Percentiles rank a stretch among this genome's conserved stretches.
Conservation (phyloP, 2,797 vertebrate genomes). For the Sebastes trivittatus region DNA sequence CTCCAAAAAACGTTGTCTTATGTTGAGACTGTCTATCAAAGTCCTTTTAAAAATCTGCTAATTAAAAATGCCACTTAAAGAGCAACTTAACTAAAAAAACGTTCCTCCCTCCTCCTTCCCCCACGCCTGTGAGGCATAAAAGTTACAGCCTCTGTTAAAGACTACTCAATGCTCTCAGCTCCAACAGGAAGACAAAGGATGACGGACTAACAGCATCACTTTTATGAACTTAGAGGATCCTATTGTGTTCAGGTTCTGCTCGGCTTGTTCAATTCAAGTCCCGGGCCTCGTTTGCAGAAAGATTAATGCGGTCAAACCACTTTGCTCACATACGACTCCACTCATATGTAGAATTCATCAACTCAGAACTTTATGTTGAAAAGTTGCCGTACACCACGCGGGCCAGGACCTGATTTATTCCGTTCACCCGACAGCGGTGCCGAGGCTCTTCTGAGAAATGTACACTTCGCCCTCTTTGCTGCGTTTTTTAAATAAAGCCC, state of each 20-base stretch:
- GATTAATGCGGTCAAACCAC: not conserved
- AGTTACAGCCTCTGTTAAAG: not conserved
- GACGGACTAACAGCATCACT: not conserved
- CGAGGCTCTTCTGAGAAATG: not conserved
- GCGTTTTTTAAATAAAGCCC: slow-evolving; percentile 8
- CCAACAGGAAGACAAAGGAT: not conserved
- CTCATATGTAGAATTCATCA: not conserved
- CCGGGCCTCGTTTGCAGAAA: not conserved
- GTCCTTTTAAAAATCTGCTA: not conserved
- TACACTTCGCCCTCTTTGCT: not conserved
- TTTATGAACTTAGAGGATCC: not conserved
- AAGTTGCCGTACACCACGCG: not conserved
- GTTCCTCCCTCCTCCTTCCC: not conserved
- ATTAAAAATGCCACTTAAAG: not conserved
- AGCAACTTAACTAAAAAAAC: not conserved
- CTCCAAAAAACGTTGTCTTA: not conserved
- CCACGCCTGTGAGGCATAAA: slow-evolving; percentile 4
- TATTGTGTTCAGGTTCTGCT: not conserved
- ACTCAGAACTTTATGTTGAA: not conserved
- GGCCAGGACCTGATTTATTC: slow-evolving; percentile 24
- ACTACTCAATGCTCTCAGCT: not conserved
- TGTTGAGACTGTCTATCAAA: not conserved
- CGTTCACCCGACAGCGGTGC: slow-evolving; percentile 9
- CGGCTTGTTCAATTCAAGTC: not conserved
- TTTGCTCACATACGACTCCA: not conserved